phyloP scores from a whole-genome alignment of 2,888 invertebrate species.

The Mesoligia furuncula region DNA sequence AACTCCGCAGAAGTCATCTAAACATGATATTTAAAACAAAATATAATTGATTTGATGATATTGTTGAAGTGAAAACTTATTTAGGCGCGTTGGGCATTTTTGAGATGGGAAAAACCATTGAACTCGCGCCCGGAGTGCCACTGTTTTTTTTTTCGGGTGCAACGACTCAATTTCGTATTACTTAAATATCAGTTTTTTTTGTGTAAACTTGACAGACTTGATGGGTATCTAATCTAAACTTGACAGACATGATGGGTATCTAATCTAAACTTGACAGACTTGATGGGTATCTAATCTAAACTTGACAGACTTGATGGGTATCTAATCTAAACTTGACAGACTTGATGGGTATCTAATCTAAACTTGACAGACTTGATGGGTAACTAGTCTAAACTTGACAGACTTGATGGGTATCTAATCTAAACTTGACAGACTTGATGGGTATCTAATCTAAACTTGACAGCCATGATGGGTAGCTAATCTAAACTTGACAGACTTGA shows the following conservation, averaged over 20 bases:
- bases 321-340: not conserved
- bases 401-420: not conserved
- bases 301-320: not conserved
- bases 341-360: not conserved
- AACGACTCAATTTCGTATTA: too few relatives aligned
- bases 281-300: not conserved
- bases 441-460: too few relatives aligned
- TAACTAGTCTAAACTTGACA: not conserved
- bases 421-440: not conserved
- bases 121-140: too few relatives aligned
- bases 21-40: not conserved
- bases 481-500: not conserved
- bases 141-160: not conserved
- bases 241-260: not conserved
- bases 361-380: not conserved
- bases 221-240: not conserved
- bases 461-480: not conserved
- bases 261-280: not conserved
- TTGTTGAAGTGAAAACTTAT: too few relatives aligned
- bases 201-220: not conserved
- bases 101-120: too few relatives aligned
- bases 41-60: not conserved
- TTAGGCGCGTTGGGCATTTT: too few relatives aligned
- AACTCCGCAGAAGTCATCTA: not conserved
- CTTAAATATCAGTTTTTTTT: not conserved